Evolutionary conservation across 2,888 invertebrate genomes (phyloP), one percentile per base, ranked within the genome.

Genomic region (Papilio gigon): DNA sequence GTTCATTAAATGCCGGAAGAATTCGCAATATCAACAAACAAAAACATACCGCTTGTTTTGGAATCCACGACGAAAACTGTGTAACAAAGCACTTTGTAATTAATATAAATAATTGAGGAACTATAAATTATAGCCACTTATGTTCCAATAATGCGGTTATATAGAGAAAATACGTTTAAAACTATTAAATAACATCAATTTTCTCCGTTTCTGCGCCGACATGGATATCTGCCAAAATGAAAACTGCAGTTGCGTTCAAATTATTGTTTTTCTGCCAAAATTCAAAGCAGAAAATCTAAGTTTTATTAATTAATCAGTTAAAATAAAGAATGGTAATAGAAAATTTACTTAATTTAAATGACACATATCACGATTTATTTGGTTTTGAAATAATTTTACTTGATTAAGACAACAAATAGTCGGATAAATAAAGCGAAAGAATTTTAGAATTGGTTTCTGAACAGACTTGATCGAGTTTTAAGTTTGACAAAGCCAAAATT

Each of bases 1-100:
- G 44, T 11, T 9, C 2, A 37, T 35, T 25, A 42, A 75, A 76
- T 70, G 72, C 73, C 75, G 71, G 71, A 74, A 68, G 72, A 74
- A 73, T 68, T 70, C 65, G 68, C 60, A 27, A 44, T 47, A 68
- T 70, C 58, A 72, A 74, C 75, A 80, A 76, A 75, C 75, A 77
- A 72, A 76, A 73, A 67, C 58, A 75, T 78, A 89, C 90, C 86
- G 77, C 78, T 86, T 71, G 84, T 80, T 74, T 88, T 84, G 71
- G 89, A 85, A 80, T 89, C 89, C 89, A 90, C 88, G 87, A 79
- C 77, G 85, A 76, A 40, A 65, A 42, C 37, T 65, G 50, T 1
- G 14, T 6, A 5, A n/a, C 37, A 17, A 33, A 47, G 27, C 64
- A 50, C 68, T 64, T 58, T 27, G n/a, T 35, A 25, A 35, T 27